Conservation (phyloP, 2,797 vertebrate genomes). For the Halcyon chelicuti region DNA sequence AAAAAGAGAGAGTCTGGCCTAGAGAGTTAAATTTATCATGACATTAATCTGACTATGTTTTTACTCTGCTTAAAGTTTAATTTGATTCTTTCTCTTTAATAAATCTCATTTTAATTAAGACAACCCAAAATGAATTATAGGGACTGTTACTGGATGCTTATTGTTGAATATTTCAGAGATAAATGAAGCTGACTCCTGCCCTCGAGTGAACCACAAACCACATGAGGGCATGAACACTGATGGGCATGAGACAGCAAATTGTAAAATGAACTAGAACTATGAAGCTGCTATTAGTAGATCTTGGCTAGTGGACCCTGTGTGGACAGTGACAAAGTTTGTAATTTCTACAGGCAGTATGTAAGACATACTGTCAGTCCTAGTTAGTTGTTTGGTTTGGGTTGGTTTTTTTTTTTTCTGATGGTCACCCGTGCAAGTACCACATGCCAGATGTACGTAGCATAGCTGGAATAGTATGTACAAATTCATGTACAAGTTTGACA, state of each 20-base stretch:
- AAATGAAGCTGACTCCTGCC: slow-evolving; percentile 12
- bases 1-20: slow-evolving; percentile 32
- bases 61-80: slow-evolving; percentile 57
- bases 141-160: neutral
- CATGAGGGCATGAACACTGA: neutral
- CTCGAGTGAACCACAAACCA: slow-evolving; percentile 15
- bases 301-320: neutral
- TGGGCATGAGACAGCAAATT: neutral
- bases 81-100: slow-evolving; percentile 64
- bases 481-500: neutral
- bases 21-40: slow-evolving; percentile 56
- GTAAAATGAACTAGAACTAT: neutral
- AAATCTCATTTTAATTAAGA: slow-evolving; percentile 67
- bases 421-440: neutral
- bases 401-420: neutral
- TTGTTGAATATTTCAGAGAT: slow-evolving; percentile 25
- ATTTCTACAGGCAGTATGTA: neutral
- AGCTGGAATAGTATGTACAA: neutral
- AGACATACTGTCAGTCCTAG: neutral
- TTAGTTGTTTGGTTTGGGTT: neutral
- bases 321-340: neutral
- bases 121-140: slow-evolving; percentile 41
- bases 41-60: slow-evolving; percentile 58
- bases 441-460: neutral
- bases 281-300: neutral